These are phyloP conservation scores for Henricia sp. DNA, from an alignment of 53 echinoderm and acorn worm genomes.

Conservation along the genomic window DNA sequence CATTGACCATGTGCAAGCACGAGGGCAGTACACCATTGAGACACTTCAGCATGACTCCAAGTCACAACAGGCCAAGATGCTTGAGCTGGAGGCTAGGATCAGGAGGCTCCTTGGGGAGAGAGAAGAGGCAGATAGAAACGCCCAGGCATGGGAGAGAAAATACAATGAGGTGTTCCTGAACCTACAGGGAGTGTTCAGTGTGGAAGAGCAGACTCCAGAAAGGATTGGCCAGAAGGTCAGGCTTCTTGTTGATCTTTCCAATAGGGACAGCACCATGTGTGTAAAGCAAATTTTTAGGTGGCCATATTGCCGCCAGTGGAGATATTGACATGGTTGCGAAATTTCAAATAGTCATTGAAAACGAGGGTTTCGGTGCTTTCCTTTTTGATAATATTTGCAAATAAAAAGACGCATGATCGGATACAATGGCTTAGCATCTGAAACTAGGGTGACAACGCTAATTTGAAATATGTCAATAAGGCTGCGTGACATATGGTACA, in stretches of 20 bases:
- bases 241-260: background rate
- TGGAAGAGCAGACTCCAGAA: conserved; percentile 78
- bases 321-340: too few species aligned
- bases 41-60: conserved; percentile 84
- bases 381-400: too few species aligned
- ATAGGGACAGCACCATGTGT: too few species aligned
- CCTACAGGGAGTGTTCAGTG: conserved; percentile 69
- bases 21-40: conserved; percentile 87
- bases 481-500: too few species aligned
- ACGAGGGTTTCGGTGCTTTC: too few species aligned
- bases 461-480: too few species aligned
- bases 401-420: too few species aligned
- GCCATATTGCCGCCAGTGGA: too few species aligned
- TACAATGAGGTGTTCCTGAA: conserved; percentile 83
- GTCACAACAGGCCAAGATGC: conserved; percentile 73
- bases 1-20: conserved; percentile 63
- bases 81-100: conserved; percentile 89
- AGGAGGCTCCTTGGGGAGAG: conserved; percentile 76
- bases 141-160: conserved; percentile 72
- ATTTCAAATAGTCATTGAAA: too few species aligned
- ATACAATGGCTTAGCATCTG: too few species aligned
- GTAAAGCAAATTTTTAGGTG: too few species aligned
- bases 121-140: conserved; percentile 81
- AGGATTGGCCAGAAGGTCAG: conserved; percentile 75
- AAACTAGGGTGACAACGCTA: too few species aligned